Evolutionary conservation across 2,797 vertebrate species (phyloP), one percentile per base, ranked within the genome.

Genomic region (Sebastes oblongus): DNA sequence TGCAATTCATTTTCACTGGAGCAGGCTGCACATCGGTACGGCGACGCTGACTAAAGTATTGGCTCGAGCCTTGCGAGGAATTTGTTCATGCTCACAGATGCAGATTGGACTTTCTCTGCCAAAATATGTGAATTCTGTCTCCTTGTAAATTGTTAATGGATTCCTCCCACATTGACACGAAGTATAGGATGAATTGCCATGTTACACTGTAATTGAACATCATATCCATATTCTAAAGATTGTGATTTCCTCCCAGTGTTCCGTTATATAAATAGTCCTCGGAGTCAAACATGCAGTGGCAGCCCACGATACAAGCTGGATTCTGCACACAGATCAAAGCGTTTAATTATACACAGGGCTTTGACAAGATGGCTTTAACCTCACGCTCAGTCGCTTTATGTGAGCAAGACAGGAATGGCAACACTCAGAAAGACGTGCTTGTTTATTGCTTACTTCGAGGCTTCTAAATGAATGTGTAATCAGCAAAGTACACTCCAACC

Each of bases 251-350:
- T 88, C 56, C 86, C 88, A 86, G 81, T 84, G 75, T 82, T 90
- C 84, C 82, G 87, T 89, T 90, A 91, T 90, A 92, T 90, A 92
- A 93, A 93, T 89, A 87, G 89, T 88, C 74, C 86, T 86, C 42
- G 12, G 89, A 91, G 83, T 89, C 39, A 56, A 87, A 81, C 72
- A 29, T 76, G 84, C 84, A 66, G 62, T 71, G 72, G 78, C 87
- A 89, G 54, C 88, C 89, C 90, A 91, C 84, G 71, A 69, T 78
- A 81, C 78, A 72, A 86, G 89, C 86, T 59, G 85, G 62, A 80
- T 91, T 84, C 85, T 62, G 84, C 84, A 80, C 74, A 60, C 65
- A 86, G 91, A 94, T 93, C 84, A 87, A 90, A 92, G 90, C 66
- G 8, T 91, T 94, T 91, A 89, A 93, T 93, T 91, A 90, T 89